Evolutionary conservation across 1,140 invertebrate genomes (phyloP), one percentile per base, ranked within the genome.

Genomic region (Drosophila ohnishii): DNA sequence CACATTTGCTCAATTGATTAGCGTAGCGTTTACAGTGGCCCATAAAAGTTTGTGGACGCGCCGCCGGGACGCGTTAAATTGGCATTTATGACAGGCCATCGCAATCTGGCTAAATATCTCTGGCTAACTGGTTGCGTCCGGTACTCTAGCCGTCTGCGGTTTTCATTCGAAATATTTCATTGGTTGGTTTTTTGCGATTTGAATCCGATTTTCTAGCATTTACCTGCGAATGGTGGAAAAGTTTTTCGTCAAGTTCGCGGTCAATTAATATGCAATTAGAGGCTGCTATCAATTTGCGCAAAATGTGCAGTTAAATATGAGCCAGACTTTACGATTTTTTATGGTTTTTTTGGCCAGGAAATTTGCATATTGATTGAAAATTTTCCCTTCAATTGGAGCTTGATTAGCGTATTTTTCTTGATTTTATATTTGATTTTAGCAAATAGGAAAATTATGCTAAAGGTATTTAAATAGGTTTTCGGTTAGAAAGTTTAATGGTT

Each of bases 221-320:
- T 76, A 66, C 62, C 42, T 47, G 73, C 35, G 73, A 76, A 76
- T 22, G 16, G 16, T 76, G 73, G 73, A 76, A 76, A 76, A 56
- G 67, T 76, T 75, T 75, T 74, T 55, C 10, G 50, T 28, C 40
- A 47, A 59, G 28, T 32, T 42, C 45, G 73, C 62, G 71, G 71
- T 75, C 58, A 75, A 75, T 75, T 74, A 75, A 75, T 75, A 75
- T 50, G 50, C 70, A 75, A 75, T 75, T 75, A 76, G 73, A 60
- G 55, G 37, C 39, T 47, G 30, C 53, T 56, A 65, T 58, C 40
- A 59, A 66, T 75, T 59, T 75, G 71, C 72, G 73, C 56, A 73
- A 73, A 73, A 73, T 73, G 40, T 59, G 44, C 48, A 37, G 10
- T 22, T 28, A 74, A 53, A 45, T 62, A 74, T 25, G 1, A 25